These are phyloP conservation scores for Drosophila sulfurigaster DNA, from an alignment of 1,140 invertebrate species.

Conservation along the genomic window DNA sequence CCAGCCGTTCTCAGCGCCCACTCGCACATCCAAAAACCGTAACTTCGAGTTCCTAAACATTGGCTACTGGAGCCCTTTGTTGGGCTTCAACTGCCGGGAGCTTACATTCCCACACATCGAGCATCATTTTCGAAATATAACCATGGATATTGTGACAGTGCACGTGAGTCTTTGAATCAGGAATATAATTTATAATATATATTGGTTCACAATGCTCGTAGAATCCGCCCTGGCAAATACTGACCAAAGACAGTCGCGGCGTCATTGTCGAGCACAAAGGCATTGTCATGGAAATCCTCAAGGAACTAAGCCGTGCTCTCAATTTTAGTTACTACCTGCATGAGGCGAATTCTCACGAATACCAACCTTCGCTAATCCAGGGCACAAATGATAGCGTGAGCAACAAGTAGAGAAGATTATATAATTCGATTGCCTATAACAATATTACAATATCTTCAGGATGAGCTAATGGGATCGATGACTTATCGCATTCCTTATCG, in stretches of 20 bases:
- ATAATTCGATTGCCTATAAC: background rate
- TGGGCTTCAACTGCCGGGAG: constrained; percentile 89
- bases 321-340: constrained; percentile 91
- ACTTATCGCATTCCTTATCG: constrained; percentile 72
- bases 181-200: constrained; percentile 68
- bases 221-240: constrained; percentile 94
- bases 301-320: constrained; percentile 90
- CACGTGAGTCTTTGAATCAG: constrained; percentile 75
- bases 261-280: constrained; percentile 87
- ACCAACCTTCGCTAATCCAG: constrained; percentile 19
- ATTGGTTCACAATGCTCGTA: constrained; percentile 85
- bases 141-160: constrained; percentile 88
- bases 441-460: constrained; percentile 28
- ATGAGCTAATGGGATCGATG: constrained; percentile 67
- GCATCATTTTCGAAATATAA: constrained; percentile 91
- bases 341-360: constrained; percentile 49
- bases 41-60: constrained; percentile 87
- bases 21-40: constrained; percentile 59
- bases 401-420: background rate
- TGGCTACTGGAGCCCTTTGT: constrained; percentile 90
- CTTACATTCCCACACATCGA: constrained; percentile 91
- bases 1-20: constrained; percentile 27
- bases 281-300: constrained; percentile 92
- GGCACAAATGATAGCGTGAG: constrained; percentile 66
- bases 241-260: constrained; percentile 87